Conservation (phyloP, 92 coral and sea anemone genomes). For the Heteractis magnifica region DNA sequence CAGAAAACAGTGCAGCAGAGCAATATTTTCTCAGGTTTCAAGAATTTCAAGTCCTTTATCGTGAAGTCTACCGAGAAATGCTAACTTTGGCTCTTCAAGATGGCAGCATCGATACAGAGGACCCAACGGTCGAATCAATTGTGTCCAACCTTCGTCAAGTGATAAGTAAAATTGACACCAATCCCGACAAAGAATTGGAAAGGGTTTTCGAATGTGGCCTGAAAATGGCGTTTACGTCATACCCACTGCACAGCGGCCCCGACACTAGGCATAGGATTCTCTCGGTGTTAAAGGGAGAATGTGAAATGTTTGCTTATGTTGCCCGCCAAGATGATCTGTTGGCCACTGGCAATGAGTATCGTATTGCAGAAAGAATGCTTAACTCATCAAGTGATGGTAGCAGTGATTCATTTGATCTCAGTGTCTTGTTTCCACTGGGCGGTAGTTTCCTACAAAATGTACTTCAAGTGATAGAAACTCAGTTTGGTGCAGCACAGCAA, state of each 20-base stretch:
- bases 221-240: neutral
- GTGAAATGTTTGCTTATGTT: conserved; percentile 19
- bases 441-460: neutral
- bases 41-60: conserved; percentile 24
- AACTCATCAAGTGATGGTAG: neutral
- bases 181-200: conserved; percentile 17
- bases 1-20: neutral
- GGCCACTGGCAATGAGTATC: conserved; percentile 18
- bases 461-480: neutral
- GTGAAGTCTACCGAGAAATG: conserved; percentile 30
- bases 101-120: neutral
- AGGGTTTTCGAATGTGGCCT: neutral
- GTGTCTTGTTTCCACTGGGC: neutral
- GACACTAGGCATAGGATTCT: conserved; percentile 10
- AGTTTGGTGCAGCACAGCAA: neutral
- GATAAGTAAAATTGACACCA: conserved; percentile 3
- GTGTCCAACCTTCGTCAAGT: conserved; percentile 5
- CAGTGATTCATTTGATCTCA: conserved; percentile 7
- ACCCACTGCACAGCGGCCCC: conserved; percentile 5
- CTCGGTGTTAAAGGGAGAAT: conserved; percentile 5
- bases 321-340: conserved; percentile 20
- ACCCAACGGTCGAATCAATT: conserved; percentile 13
- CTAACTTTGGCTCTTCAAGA: conserved; percentile 13
- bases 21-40: conserved; percentile 3
- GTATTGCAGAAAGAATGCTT: conserved; percentile 11